phyloP scores from a whole-genome alignment of 2,113 vertebrate species.

The Hypomesus transpacificus region DNA sequence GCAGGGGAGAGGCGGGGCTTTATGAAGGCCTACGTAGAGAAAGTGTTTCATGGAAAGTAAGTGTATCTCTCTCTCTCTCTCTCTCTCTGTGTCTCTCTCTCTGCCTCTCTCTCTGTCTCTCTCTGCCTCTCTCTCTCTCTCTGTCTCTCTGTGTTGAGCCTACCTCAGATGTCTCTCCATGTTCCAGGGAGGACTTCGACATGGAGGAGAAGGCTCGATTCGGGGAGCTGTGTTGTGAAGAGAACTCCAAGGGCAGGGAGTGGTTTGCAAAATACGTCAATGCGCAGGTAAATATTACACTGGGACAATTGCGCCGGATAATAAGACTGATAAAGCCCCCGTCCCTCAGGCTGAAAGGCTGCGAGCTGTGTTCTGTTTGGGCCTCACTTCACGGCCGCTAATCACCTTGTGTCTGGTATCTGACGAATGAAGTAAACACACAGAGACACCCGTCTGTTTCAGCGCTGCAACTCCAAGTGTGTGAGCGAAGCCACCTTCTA shows the following conservation, averaged over 20 bases:
- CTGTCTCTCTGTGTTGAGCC: too few relatives aligned
- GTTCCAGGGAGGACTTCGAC: slow-evolving; percentile 85
- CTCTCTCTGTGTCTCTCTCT: too few relatives aligned
- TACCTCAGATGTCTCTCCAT: not conserved
- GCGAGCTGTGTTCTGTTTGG: too few relatives aligned
- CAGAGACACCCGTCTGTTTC: slow-evolving; percentile 46
- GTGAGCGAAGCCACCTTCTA: slow-evolving; percentile 95
- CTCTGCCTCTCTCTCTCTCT: too few relatives aligned
- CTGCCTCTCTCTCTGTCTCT: not conserved
- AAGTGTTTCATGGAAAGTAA: slow-evolving; percentile 88
- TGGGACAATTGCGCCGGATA: not conserved
- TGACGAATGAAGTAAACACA: too few relatives aligned
- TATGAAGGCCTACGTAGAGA: slow-evolving; percentile 87
- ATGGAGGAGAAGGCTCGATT: slow-evolving; percentile 94
- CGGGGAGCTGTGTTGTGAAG: slow-evolving; percentile 86
- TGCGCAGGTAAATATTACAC: slow-evolving; percentile 78
- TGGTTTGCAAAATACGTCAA: slow-evolving; percentile 94
- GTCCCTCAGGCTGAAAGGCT: not conserved
- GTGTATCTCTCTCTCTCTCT: slow-evolving; percentile 26
- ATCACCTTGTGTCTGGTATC: too few relatives aligned
- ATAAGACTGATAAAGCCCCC: not conserved
- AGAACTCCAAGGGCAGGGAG: slow-evolving; percentile 88
- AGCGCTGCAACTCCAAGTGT: slow-evolving; percentile 97
- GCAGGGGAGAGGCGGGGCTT: slow-evolving; percentile 75
- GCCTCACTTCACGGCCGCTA: too few relatives aligned